Conservation (phyloP, 2,113 vertebrate species). For the Carassius carassius region DNA sequence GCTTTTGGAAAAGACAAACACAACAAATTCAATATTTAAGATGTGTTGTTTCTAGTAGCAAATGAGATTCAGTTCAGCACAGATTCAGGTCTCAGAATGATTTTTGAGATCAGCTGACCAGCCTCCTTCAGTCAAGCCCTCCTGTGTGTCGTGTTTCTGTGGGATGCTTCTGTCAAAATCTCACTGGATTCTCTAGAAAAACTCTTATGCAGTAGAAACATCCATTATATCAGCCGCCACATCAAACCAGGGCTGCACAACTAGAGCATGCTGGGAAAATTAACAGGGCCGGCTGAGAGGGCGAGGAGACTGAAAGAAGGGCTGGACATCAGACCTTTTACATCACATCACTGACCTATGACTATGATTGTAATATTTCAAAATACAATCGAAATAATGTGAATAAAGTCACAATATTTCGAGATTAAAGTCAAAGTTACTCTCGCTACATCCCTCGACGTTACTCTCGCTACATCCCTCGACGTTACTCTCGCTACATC, state of each 20-base stretch:
- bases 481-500: too few relatives aligned
- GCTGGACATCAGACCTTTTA: conserved; percentile 73
- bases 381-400: too few relatives aligned
- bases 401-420: too few relatives aligned
- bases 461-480: too few relatives aligned
- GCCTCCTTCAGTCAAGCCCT: conserved; percentile 49
- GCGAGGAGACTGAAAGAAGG: conserved; percentile 26
- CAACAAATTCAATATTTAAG: background rate
- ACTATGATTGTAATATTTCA: too few relatives aligned
- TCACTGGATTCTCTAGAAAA: conserved; percentile 50
- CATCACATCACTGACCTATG: conserved; percentile 68
- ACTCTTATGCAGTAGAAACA: conserved; percentile 50
- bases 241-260: conserved; percentile 51
- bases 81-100: conserved; percentile 65
- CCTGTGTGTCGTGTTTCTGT: conserved; percentile 60
- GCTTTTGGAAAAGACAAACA: conserved; percentile 72
- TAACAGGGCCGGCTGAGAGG: conserved; percentile 58
- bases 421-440: too few relatives aligned
- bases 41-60: background rate
- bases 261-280: conserved; percentile 66
- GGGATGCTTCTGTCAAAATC: conserved; percentile 47
- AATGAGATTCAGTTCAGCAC: background rate
- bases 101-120: conserved; percentile 63
- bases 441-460: too few relatives aligned
- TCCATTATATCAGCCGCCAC: conserved; percentile 64